These are phyloP conservation scores for Leptoclinus maculatus DNA, from an alignment of 2,797 vertebrate genomes.

Conservation along the genomic window DNA sequence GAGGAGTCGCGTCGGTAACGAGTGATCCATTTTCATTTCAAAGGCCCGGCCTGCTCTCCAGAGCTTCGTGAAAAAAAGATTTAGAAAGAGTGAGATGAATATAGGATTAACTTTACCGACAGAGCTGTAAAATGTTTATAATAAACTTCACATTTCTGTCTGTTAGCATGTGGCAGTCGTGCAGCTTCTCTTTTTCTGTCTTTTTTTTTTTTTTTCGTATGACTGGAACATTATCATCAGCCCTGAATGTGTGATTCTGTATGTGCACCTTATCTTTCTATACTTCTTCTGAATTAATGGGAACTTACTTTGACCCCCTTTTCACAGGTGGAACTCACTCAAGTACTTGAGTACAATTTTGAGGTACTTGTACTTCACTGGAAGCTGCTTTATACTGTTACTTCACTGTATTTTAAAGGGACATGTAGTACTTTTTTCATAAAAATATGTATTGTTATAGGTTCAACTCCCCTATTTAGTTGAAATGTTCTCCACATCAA, in stretches of 20 bases:
- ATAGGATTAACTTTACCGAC: not conserved
- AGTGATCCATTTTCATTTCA: constrained; percentile 26
- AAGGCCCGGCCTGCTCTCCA: not conserved
- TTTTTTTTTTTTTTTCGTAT: not conserved
- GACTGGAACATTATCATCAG: not conserved
- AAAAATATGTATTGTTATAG: not conserved
- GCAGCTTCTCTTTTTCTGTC: not conserved
- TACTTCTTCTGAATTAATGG: not conserved
- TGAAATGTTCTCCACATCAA: not conserved
- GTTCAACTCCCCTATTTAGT: not conserved
- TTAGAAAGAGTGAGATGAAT: not conserved
- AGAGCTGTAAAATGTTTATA: not conserved
- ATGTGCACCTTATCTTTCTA: not conserved
- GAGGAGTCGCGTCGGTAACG: constrained; percentile 6
- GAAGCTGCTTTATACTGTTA: not conserved
- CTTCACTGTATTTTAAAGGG: not conserved
- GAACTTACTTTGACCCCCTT: not conserved
- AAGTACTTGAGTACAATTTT: not conserved
- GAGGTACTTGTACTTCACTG: not conserved
- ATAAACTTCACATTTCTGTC: not conserved
- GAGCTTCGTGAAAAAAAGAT: not conserved
- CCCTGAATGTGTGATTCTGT: not conserved
- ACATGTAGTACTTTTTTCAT: not conserved
- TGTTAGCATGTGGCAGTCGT: not conserved
- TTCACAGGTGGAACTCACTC: not conserved